Evolutionary conservation across 1,140 invertebrate genomes (phyloP), one percentile per base, ranked within the genome.

Genomic region (Anastatus disparis): DNA sequence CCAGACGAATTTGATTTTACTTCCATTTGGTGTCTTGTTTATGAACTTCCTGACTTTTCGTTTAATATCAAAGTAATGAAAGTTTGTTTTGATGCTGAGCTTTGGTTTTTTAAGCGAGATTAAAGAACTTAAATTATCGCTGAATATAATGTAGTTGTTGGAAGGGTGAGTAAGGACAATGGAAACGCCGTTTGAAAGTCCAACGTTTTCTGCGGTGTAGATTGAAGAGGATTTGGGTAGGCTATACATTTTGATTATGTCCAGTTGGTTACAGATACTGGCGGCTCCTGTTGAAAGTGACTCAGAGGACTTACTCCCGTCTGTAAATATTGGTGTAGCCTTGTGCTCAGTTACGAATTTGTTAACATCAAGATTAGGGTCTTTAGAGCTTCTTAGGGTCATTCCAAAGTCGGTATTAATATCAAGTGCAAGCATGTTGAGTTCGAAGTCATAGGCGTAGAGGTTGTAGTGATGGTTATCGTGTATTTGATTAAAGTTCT

Each of bases 201-300:
- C 66, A 48, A 59, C 9, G 20, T 55, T 48, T 50, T 68, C 66
- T 8, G 66, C 66, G 3, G 66, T 13, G n/a, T n/a, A n/a, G n/a
- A n/a, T n/a, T n/a, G n/a, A n/a, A n/a, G n/a, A n/a, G n/a, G n/a
- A n/a, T n/a, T 48, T 35, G 12, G 35, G 38, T 7, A 66, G 53
- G 26, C 15, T 22, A 35, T 53, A 38, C 3, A 13, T 22, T 8
- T 22, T 52, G 3, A 12, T 27, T 12, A 66, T 9, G 38, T 66
- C 35, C 17, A 50, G n/a, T 50, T 64, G 8, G 8, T 42, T 20
- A 17, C 42, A 29, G n/a, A 48, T 24, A 31, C 62, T 53, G 7
- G 63, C 46, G 2, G 50, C 15, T 7, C 63, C 63, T 52, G 24
- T n/a, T n/a, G 17, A 38, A 15, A 3, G 2, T 8, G 48, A 48